A percentile compares a stretch with the other conserved stretches of the same genome.
phyloP scores from a whole-genome alignment of 2,888 invertebrate species.

The Tuta absoluta region DNA sequence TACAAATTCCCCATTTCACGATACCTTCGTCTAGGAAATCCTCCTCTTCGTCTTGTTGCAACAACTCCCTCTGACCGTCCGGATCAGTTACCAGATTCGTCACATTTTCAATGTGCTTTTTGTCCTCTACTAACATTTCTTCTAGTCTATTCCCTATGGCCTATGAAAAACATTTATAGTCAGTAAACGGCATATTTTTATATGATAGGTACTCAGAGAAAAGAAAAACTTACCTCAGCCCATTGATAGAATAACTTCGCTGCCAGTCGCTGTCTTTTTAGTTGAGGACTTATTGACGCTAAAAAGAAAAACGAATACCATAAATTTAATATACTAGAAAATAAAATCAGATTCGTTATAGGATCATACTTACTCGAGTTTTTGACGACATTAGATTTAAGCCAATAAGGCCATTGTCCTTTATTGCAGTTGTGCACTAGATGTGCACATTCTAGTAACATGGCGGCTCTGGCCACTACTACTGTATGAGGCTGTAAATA shows the following conservation, averaged over 20 bases:
- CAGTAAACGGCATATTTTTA: background rate
- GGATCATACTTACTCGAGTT: constrained; percentile 57
- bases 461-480: constrained; percentile 93
- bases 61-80: constrained; percentile 87
- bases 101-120: constrained; percentile 85
- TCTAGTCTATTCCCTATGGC: constrained; percentile 94
- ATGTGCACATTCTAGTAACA: constrained; percentile 96
- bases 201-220: background rate
- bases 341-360: background rate
- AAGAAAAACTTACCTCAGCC: constrained; percentile 88
- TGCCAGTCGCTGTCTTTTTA: constrained; percentile 85
- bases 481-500: constrained; percentile 92
- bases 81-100: constrained; percentile 87
- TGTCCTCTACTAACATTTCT: constrained; percentile 93
- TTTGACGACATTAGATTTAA: constrained; percentile 87
- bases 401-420: constrained; percentile 99
- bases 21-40: constrained; percentile 97
- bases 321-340: background rate
- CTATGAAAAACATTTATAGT: constrained; percentile 43
- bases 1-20: constrained; percentile 7
- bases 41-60: constrained; percentile 95
- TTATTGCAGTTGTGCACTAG: constrained; percentile 99
- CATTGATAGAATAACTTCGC: constrained; percentile 99
- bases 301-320: constrained; percentile 32
- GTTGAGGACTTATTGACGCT: constrained; percentile 71